Base-by-base conservation (phyloP, 1,140 invertebrate species). In the Drosophila dunni region DNA sequence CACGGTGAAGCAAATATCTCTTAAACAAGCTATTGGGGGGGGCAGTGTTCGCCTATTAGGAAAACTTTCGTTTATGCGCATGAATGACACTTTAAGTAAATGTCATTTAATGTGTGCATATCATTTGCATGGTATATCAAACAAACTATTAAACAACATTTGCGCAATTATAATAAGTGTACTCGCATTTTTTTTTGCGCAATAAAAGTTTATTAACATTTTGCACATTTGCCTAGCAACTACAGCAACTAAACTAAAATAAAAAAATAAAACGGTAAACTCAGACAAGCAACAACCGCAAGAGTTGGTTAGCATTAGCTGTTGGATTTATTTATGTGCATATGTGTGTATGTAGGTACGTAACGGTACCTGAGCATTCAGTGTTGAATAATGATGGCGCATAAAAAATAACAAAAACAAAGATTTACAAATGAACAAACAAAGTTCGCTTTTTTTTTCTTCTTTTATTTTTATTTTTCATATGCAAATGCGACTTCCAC, bases 191-290 rank as follows among this genome's bases (percentile, higher is more conserved):
- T 48, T 48, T 70, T 78, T 88, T 88, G 79, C 83, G 76, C 79
- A 88, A 88, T 82, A 79, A 82, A 83, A 88, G 83, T 86, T 86
- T 86, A 86, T 86, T 88, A 88, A 88, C 83, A 88, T 83, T 86
- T 86, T 88, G 76, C 72, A 67, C 78, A 85, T 84, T 84, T 84
- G 81, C 81, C 61, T 81, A 75, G 70, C 75, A 86, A 81, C 78
- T 66, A 68, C 46, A 70, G 46, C 15, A 63, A 62, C 24, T 29
- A 29, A 29, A 29, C 24, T 29, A 3, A 29, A 29, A 29, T 5
- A 29, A 29, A 29, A 29, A 11, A 44, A 56, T n/a, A 54, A 33
- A 69, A 68, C 74, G 60, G 68, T 74, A 66, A 53, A 46, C 58
- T 67, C 42, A 72, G 77, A 61, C 57, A 64, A 64, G 11, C 46